Evolutionary conservation across 2,113 vertebrate genomes (phyloP), one percentile per base, ranked within the genome.

Genomic region (Tragelaphus imberbis): DNA sequence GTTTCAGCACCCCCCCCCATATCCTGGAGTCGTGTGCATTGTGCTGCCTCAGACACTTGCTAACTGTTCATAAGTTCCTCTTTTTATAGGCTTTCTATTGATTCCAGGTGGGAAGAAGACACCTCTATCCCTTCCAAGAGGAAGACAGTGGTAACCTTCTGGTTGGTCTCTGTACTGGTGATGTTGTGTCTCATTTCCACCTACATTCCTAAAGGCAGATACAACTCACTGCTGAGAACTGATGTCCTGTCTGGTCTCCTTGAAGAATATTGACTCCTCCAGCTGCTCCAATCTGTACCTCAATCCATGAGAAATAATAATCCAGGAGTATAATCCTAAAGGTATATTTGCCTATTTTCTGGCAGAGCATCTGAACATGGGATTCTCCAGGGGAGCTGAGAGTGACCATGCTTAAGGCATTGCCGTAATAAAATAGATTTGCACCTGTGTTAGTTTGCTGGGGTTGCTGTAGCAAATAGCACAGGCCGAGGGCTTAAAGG

Each of bases 401-500:
- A 23, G 11, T 53, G n/a, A n/a, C 56, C 71, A 10, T 0, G 19
- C n/a, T 28, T 56, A 11, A 56, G 55, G 15, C 47, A 15, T 21
- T 0, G 11, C 7, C 13, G 0, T 65, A 11, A 19, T 47, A 51
- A 11, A 27, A 63, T 0, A 80, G 61, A 79, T 44, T 27, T 13
- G 19, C 5, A 5, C 40, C 65, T 63, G 25, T 5, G 28, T 6
- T 30, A 15, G 53, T 47, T 10, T 51, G 85, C 30, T 61, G 1
- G 1, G 49, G 44, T n/a, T 21, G 27, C 49, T 33, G 0, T 58
- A 7, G 75, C 40, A 8, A 27, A 27, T 4, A 16, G 7, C 59
- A 8, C 40, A 40, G 77, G 15, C 53, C 1, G 8, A 51, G 68
- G 17, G 16, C 55, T 21, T 9, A 9, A 49, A n/a, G 16, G 30